These are phyloP conservation scores for Hymenopus coronatus DNA, from an alignment of 2,888 invertebrate genomes.

Conservation along the genomic window DNA sequence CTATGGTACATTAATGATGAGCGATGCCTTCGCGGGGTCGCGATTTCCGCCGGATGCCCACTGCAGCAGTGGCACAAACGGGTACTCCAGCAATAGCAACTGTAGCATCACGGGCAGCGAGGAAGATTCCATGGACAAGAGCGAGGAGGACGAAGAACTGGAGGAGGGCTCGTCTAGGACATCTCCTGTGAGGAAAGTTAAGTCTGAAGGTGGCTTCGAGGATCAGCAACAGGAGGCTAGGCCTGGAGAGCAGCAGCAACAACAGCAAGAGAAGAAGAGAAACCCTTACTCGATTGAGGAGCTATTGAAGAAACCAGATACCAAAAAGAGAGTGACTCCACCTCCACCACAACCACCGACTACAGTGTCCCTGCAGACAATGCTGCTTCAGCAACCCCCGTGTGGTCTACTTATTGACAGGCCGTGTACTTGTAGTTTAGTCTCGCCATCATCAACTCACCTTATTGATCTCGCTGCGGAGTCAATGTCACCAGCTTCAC, in stretches of 20 bases:
- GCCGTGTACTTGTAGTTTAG: conserved; percentile 39
- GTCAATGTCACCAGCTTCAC: neutral
- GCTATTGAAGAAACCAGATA: conserved; percentile 72
- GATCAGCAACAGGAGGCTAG: neutral
- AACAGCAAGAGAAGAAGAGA: conserved; percentile 52
- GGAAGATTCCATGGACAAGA: conserved; percentile 59
- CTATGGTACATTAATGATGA: conserved; percentile 24
- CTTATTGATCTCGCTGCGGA: neutral
- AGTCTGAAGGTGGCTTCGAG: neutral
- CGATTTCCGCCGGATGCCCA: conserved; percentile 39
- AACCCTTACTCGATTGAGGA: conserved; percentile 89
- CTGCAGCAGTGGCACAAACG: conserved; percentile 38
- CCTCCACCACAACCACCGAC: conserved; percentile 50
- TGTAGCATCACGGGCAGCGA: conserved; percentile 44
- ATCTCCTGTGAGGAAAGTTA: conserved; percentile 4
- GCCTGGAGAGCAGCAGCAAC: conserved; percentile 24
- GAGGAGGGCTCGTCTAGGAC: conserved; percentile 15
- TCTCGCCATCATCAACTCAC: neutral
- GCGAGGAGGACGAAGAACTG: conserved; percentile 48
- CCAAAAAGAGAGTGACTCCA: conserved; percentile 38
- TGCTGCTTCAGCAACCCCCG: conserved; percentile 38
- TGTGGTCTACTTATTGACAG: conserved; percentile 40
- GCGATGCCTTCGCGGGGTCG: neutral
- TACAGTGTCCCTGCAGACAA: conserved; percentile 30
- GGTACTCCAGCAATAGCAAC: conserved; percentile 41